Evolutionary conservation across 2,113 vertebrate genomes (phyloP).

Genomic region (Myiagra hebetior): DNA sequence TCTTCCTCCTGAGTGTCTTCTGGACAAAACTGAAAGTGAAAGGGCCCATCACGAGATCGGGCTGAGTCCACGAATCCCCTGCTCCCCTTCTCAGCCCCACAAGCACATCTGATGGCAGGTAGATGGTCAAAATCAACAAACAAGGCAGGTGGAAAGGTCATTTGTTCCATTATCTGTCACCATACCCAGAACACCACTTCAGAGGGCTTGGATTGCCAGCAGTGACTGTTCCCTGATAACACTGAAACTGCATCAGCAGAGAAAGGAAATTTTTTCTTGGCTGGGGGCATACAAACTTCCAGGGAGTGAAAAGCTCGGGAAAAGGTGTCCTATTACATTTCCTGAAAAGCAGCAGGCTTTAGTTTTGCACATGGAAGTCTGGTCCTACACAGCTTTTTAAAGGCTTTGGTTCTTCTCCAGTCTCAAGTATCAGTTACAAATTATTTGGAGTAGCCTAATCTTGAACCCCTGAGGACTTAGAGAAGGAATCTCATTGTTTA

Average conservation of each 20-base stretch:
- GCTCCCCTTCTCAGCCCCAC: not conserved
- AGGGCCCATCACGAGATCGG: fast-evolving
- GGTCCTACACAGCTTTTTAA: not conserved
- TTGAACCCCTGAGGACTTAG: not conserved
- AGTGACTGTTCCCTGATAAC: not conserved
- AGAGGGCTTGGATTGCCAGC: not conserved
- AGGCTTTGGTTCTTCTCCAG: not conserved
- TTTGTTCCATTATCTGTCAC: not conserved
- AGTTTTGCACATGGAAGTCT: not conserved
- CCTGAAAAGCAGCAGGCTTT: not conserved
- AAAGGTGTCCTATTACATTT: not conserved
- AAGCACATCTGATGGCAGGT: not conserved
- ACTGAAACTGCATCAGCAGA: not conserved
- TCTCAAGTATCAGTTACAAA: not conserved
- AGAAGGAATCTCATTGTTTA: not conserved
- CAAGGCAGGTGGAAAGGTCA: not conserved
- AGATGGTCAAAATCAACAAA: too few species aligned
- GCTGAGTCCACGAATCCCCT: not conserved
- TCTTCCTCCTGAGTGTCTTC: not conserved
- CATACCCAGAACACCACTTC: not conserved
- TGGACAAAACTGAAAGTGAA: not conserved
- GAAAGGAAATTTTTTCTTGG: not conserved
- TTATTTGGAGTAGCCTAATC: not conserved
- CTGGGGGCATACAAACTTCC: not conserved
- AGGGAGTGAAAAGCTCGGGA: not conserved